Conservation (phyloP, 2,888 invertebrate genomes). For the Hedychridium roseum region DNA sequence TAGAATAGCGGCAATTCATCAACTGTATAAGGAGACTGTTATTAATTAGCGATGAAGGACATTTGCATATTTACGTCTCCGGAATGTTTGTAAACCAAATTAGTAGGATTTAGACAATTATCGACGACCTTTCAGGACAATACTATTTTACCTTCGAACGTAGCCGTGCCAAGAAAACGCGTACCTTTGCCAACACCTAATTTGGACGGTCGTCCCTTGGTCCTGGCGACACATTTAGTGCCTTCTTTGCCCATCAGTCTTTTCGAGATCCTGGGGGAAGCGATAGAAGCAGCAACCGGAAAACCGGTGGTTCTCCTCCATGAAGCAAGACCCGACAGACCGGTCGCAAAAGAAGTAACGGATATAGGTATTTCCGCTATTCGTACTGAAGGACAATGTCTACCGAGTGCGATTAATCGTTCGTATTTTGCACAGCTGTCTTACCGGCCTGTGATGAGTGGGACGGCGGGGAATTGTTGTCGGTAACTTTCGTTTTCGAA, state of each 20-base stretch:
- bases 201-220: conserved; percentile 40
- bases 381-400: too few relatives aligned
- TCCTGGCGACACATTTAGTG: conserved; percentile 50
- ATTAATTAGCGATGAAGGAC: too few relatives aligned
- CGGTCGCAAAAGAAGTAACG: conserved; percentile 43
- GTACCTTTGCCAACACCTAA: conserved; percentile 32
- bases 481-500: conserved; percentile 50
- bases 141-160: conserved; percentile 34
- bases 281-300: conserved; percentile 46
- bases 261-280: conserved; percentile 50
- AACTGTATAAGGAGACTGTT: too few relatives aligned
- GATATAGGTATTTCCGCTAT: conserved; percentile 45
- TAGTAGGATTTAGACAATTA: too few relatives aligned
- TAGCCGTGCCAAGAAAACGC: conserved; percentile 41
- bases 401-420: background rate
- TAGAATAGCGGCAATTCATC: too few relatives aligned
- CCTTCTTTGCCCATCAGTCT: conserved; percentile 51
- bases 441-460: conserved; percentile 44
- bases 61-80: too few relatives aligned
- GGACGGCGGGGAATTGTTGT: conserved; percentile 45
- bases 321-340: conserved; percentile 44
- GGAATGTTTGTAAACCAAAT: too few relatives aligned
- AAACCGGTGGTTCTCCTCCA: conserved; percentile 46
- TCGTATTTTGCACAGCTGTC: conserved; percentile 39
- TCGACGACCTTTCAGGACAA: too few relatives aligned